Base-by-base conservation (phyloP, 2,797 vertebrate genomes). In the Gouania willdenowi region DNA sequence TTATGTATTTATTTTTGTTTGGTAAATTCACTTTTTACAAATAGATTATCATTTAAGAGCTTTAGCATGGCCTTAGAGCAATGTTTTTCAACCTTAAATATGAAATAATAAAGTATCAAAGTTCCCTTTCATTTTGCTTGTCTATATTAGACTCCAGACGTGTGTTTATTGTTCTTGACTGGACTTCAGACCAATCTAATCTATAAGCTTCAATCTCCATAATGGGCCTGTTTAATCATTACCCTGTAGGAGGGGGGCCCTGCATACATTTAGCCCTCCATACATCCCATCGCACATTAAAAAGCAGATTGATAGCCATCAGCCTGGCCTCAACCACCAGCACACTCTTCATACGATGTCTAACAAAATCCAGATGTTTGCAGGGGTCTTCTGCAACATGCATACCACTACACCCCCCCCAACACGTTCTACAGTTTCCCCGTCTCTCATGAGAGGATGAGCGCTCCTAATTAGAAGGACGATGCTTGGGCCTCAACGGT, bases 221-320 rank as follows among this genome's bases (percentile, higher is more conserved):
- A 90, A 94, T 91, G 90, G 79, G 75, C 63, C 75, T 76, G 77
- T 91, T 92, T 91, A 89, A 88, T 91, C 92, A 91, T 89, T 85
- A 82, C 63, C 54, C 65, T 56, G 61, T 63, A 62, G 17, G 17
- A 55, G 54, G 69, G 66, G 45, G 60, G 43, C 31, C 33, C 43
- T n/a, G 57, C 41, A 70, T 75, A 52, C 69, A 66, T 75, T 56
- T 58, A 43, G 72, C 29, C 65, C 61, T 60, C 59, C 52, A 62
- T 73, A 66, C 58, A 77, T 65, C 67, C 61, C 29, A 39, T 64
- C 66, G 58, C 56, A 82, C 87, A 89, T 87, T 82, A 85, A 87
- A 86, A 85, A 85, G 82, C 82, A 86, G 88, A 91, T 87, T 86
- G 83, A 87, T 86, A 81, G 75, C 71, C 77, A 75, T 88, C 86